These are phyloP conservation scores for Dasyurus viverrinus DNA, from an alignment of 2,113 vertebrate genomes.

Conservation along the genomic window DNA sequence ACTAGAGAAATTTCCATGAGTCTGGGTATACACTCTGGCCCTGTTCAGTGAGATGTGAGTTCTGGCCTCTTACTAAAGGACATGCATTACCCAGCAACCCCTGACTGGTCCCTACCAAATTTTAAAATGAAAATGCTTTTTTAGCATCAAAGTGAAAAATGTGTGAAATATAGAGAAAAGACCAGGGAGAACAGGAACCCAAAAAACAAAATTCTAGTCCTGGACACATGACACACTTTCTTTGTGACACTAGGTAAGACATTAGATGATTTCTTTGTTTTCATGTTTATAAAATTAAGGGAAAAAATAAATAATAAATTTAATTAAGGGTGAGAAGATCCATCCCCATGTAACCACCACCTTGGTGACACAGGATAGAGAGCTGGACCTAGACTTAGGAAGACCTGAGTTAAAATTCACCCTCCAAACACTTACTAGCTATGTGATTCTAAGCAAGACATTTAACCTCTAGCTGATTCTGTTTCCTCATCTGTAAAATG, in stretches of 20 bases:
- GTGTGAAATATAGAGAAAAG: background rate
- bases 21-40: background rate
- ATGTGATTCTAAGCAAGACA: background rate
- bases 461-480: background rate
- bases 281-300: background rate
- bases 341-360: background rate
- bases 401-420: no score
- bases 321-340: background rate
- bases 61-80: background rate
- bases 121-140: background rate
- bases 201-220: background rate
- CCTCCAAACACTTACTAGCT: no score
- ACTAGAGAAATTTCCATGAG: background rate
- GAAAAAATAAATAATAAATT: background rate
- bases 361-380: background rate
- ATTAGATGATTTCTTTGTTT: background rate
- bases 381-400: background rate
- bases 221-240: background rate
- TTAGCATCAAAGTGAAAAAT: background rate
- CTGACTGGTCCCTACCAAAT: background rate
- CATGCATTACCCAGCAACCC: background rate
- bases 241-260: background rate
- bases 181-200: background rate
- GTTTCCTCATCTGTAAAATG: background rate
- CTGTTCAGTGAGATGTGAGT: background rate